Evolutionary conservation across 2,797 vertebrate species (phyloP), one percentile per base, ranked within the genome.

Genomic region (Chlorospingus flavigularis): DNA sequence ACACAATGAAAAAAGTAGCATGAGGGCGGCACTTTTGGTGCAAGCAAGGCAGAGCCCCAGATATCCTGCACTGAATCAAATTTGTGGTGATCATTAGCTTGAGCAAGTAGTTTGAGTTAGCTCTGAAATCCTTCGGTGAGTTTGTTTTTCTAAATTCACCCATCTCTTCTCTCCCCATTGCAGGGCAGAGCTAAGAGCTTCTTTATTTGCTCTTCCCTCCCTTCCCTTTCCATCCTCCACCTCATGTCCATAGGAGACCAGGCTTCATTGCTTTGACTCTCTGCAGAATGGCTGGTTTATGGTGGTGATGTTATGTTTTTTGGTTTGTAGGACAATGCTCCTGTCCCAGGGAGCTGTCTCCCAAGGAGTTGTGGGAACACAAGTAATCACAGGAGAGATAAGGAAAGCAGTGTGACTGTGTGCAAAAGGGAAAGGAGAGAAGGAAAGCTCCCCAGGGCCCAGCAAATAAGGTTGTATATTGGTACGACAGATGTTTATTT

Each of bases 401-500:
- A 85, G 51, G 31, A 86, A 90, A 74, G 50, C n/a, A 0, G 0
- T 14, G 4, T 53, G 45, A 85, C 35, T 43, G 11, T n/a, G 26
- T 3, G 3, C 39, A 65, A 68, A 67, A 11, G 13, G 17, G 31
- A 76, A 85, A 35, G 47, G 7, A 72, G 68, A 45, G 48, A 23
- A 53, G 14, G 54, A 83, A 80, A 66, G 4, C 37, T 90, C 54
- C 30, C 50, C 33, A 71, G 35, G 37, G 54, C 26, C 12, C 14
- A 42, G 62, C 40, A 89, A 86, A 92, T 70, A 85, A 33, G 23
- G 31, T 51, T 87, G 6, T 79, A 17, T 75, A 68, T 58, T 10
- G 15, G 48, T 50, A 92, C 70, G 54, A 88, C 76, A 94, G 73
- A 66, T 77, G 90, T 83, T 95, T 90, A 67, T 87, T 92, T 77